Base-by-base conservation (phyloP, 2,113 vertebrate species). In the Larimichthys crocea region DNA sequence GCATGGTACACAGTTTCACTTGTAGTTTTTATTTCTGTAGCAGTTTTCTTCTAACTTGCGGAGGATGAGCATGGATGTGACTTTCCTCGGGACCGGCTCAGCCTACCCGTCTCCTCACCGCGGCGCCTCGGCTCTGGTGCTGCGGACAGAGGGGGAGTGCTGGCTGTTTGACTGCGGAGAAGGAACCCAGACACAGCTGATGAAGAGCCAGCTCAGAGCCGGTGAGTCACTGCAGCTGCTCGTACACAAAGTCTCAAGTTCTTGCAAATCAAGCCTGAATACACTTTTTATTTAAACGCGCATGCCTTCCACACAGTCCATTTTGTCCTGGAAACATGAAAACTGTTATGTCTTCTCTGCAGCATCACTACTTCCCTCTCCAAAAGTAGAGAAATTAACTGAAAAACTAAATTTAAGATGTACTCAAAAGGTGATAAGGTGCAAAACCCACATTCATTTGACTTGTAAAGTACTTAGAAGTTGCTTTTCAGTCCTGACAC, bases 81-180 rank as follows among this genome's bases (percentile, higher is more conserved):
- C 97, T 0, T 98, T 99, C 75, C 96, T 99, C 7, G 98, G 98
- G 44, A 99, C 97, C 0, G 98, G 98, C 1, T 94, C 97, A 0
- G 97, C 97, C 0, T 98, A 96, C 53, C 98, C 98, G 1, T 96
- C 96, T 0, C 97, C 97, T 0, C 89, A 91, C 0, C 92, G 97
- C 52, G 98, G 97, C 0, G 96, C 97, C 0, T 96, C 98, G 0
- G 97, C 97, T 0, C 72, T 97, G 15, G 97, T 96, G 62, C 93
- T 99, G n/a, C 94, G 97, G 40, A 85, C 92, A 10, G 96, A 97
- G 10, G 98, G 97, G 4, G 95, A 97, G 3, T 97, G 95, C 75
- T 99, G 97, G 97, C 94, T 99, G 46, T 99, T 99, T n/a, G 97
- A 98, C 92, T 99, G 98, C 57, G 98, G 98, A 0, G 98, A 99